phyloP scores from a whole-genome alignment of 2,888 invertebrate species.

The Anoplius nigerrimus region DNA sequence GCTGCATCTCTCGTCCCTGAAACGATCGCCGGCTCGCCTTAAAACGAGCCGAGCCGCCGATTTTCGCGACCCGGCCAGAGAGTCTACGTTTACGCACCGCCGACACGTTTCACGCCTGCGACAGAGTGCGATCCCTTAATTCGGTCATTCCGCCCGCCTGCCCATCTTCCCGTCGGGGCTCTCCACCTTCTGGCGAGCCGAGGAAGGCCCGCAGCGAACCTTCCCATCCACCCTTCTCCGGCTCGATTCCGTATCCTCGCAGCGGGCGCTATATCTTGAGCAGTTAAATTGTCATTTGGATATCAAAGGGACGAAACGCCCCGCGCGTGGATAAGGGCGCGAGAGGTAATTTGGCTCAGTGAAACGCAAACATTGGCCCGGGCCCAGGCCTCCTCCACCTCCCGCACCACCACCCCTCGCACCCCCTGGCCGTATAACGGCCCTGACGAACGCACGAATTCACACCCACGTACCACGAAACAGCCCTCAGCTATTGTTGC shows the following conservation, averaged over 20 bases:
- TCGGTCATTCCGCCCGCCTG: too few relatives aligned
- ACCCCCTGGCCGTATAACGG: slow-evolving; percentile 49
- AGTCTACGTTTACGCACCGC: neutral
- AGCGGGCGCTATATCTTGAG: slow-evolving; percentile 48
- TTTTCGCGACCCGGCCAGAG: slow-evolving; percentile 7
- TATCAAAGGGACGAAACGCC: slow-evolving; percentile 73
- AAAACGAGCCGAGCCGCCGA: slow-evolving; percentile 7
- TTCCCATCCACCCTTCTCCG: neutral
- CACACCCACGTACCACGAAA: slow-evolving; percentile 71
- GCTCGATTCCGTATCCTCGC: neutral
- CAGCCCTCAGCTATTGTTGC: slow-evolving; percentile 75
- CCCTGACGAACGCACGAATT: slow-evolving; percentile 71
- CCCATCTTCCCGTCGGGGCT: too few relatives aligned
- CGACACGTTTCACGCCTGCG: too few relatives aligned
- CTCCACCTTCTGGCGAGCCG: too few relatives aligned
- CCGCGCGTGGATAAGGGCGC: slow-evolving; percentile 72
- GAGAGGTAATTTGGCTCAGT: slow-evolving; percentile 73
- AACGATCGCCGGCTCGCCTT: slow-evolving; percentile 13
- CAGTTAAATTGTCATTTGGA: slow-evolving; percentile 76
- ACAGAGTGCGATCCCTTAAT: too few relatives aligned
- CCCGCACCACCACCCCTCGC: too few relatives aligned
- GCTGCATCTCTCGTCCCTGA: neutral
- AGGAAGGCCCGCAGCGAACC: too few relatives aligned
- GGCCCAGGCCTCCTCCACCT: slow-evolving; percentile 36
- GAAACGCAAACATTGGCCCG: slow-evolving; percentile 71